Percentiles rank a stretch among this genome's conserved stretches.
These are phyloP conservation scores for Chiroxiphia lanceolata DNA, from an alignment of 2,797 vertebrate genomes.

Conservation along the genomic window DNA sequence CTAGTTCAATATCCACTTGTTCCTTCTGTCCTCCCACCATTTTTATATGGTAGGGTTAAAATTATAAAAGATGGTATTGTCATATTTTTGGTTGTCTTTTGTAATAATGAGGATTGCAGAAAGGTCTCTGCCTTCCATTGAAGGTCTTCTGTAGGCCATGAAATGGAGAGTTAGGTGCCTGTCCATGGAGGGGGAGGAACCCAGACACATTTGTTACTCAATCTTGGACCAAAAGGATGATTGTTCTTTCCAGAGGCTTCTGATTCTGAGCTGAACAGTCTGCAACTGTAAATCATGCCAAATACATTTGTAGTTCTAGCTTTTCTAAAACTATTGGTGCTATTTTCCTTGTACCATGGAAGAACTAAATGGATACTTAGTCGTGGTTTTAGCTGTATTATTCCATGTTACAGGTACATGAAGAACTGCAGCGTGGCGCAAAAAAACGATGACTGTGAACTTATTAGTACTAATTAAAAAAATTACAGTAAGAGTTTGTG, in stretches of 20 bases:
- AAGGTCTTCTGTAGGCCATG: background rate
- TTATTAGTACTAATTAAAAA: background rate
- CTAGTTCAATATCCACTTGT: rapidly evolving
- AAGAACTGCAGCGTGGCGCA: background rate
- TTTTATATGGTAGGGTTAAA: background rate
- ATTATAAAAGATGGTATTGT: background rate
- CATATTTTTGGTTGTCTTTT: background rate
- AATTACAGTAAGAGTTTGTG: background rate
- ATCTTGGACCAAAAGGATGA: background rate
- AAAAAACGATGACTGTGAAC: background rate
- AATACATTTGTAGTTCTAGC: background rate
- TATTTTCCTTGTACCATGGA: background rate
- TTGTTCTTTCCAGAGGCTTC: background rate
- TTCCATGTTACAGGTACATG: rapidly evolving
- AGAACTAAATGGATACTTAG: background rate
- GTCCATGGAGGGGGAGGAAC: background rate
- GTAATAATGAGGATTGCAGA: background rate
- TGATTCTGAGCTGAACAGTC: background rate
- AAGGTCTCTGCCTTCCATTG: background rate
- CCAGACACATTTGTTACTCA: background rate
- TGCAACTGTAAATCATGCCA: background rate
- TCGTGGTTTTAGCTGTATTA: background rate
- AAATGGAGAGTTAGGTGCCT: background rate
- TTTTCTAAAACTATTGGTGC: background rate
- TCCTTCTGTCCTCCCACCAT: background rate